Conservation (phyloP, 2,888 invertebrate genomes). For the Leptinotarsa peninsularis region DNA sequence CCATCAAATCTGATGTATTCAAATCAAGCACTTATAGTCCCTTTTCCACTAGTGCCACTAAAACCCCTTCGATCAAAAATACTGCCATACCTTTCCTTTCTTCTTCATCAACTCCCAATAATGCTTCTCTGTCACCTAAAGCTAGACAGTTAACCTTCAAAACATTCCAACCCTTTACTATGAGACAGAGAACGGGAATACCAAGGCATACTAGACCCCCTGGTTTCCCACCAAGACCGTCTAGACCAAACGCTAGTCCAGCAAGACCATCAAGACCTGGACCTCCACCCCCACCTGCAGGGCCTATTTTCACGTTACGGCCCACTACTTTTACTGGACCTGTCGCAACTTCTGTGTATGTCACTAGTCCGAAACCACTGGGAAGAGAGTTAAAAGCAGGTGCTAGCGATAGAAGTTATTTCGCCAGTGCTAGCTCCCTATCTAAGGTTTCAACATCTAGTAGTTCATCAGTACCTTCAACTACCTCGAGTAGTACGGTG, state of each 20-base stretch:
- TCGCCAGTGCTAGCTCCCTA: slow-evolving; percentile 7
- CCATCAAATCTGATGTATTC: neutral
- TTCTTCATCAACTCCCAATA: neutral
- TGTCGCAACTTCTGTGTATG: slow-evolving; percentile 40
- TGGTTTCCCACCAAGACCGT: slow-evolving; percentile 23
- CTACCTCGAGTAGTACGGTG: slow-evolving; percentile 3
- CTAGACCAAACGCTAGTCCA: slow-evolving; percentile 30
- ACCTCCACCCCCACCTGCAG: slow-evolving; percentile 30
- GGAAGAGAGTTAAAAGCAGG: neutral
- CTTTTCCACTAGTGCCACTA: neutral
- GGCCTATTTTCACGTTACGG: slow-evolving; percentile 38
- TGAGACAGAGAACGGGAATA: slow-evolving; percentile 1
- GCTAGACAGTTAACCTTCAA: slow-evolving; percentile 19
- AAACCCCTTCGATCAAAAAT: neutral
- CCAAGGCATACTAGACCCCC: slow-evolving; percentile 33
- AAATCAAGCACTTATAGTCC: neutral
- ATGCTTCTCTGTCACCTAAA: slow-evolving; percentile 15
- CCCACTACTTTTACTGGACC: slow-evolving; percentile 37
- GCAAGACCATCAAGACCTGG: slow-evolving; percentile 30
- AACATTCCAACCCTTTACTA: neutral
- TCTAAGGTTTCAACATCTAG: neutral
- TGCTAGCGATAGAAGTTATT: slow-evolving; percentile 4
- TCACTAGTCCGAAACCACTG: slow-evolving; percentile 29
- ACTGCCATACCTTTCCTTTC: neutral
- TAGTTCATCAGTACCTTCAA: neutral